Base-by-base conservation (phyloP, 2,113 vertebrate genomes). In the Ophiodon elongatus region DNA sequence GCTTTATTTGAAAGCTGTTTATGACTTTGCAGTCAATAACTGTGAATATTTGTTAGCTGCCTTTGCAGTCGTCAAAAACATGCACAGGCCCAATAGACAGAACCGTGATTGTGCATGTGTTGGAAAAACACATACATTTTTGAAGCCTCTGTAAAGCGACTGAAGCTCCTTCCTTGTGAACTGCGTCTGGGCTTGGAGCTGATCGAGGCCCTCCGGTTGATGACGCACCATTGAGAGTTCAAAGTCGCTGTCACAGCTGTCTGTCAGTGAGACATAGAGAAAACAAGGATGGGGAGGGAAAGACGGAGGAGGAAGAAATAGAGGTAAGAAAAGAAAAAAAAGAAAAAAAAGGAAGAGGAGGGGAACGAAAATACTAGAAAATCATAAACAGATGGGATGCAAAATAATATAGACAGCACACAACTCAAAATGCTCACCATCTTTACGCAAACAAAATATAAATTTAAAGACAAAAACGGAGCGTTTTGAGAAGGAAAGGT, bases 91-190 rank as follows among this genome's bases (percentile, higher is more conserved):
- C n/a, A n/a, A n/a, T n/a, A n/a, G n/a, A n/a, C n/a, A n/a, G n/a
- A n/a, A n/a, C n/a, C n/a, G n/a, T n/a, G n/a, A n/a, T n/a, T 6
- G 5, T 60, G 29, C 52, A 19, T 6, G 27, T 68, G 25, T 33
- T 23, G 19, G 6, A 14, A 33, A 0, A 52, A 33, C 52, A 60
- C n/a, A 94, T 93, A 99, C 98, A 0, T 96, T 99, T 94, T 99
- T 99, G 93, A 99, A 99, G 86, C 98, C 97, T 4, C 98, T 95
- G 93, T 99, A 99, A 65, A 99, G 97, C 0, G 97, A 97, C 79
- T 97, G 98, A 9, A 98, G 95, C 93, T 99, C 98, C 88, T 94
- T 96, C 95, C 96, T 97, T 93, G 96, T 97, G 94, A 99, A 99
- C 89, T 98, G 97, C 77, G 98, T 99, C 88, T 95, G 96, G 1